Evolutionary conservation across 2,797 vertebrate species (phyloP).

Genomic region (Catharus ustulatus): DNA sequence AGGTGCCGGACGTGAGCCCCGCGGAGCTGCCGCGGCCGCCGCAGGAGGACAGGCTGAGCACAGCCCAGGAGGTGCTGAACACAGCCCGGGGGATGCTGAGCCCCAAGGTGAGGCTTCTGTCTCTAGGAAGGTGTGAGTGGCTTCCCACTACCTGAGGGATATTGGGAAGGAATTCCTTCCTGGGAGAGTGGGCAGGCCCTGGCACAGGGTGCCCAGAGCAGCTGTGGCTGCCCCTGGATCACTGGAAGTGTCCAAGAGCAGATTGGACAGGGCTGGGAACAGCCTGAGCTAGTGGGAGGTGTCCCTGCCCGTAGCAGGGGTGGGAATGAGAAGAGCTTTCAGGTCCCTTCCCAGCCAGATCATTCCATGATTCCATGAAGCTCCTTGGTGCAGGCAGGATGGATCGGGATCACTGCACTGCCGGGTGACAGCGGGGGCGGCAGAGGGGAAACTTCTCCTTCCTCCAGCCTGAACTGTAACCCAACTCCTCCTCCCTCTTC

Average conservation of each 20-base stretch:
- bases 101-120: neutral
- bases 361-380: neutral
- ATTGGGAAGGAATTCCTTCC: accelerated
- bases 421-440: neutral
- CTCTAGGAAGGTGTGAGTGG: neutral
- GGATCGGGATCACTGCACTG: neutral
- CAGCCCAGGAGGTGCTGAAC: conserved; percentile 90
- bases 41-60: conserved; percentile 73
- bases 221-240: neutral
- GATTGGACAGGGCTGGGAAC: accelerated
- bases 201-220: neutral
- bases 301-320: neutral
- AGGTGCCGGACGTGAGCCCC: conserved; percentile 76
- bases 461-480: neutral
- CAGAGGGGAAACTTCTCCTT: conserved; percentile 21
- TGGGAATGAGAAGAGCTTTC: neutral
- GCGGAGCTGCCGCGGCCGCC: conserved; percentile 83
- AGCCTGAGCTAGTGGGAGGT: accelerated
- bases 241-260: neutral
- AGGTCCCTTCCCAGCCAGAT: neutral
- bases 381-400: neutral
- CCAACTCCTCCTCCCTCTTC: neutral
- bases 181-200: accelerated
- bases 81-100: too few species aligned
- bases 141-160: neutral